These are phyloP conservation scores for Ameiurus melas DNA, from an alignment of 2,113 vertebrate species.

Conservation along the genomic window DNA sequence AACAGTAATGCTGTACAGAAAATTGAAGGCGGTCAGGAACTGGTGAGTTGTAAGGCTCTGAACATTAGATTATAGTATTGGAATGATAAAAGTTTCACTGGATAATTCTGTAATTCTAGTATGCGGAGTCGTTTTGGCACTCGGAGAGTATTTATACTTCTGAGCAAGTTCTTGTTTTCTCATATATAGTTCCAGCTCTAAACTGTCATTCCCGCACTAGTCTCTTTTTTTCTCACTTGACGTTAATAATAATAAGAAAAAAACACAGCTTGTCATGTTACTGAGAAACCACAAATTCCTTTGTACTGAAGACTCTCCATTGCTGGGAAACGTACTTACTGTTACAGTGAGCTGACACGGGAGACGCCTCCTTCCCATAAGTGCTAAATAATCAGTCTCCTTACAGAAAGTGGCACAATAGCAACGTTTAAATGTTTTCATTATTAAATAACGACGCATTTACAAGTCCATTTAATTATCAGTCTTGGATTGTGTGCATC, in stretches of 20 bases:
- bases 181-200: not conserved
- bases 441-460: not conserved
- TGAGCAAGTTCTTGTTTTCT: not conserved
- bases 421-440: not conserved
- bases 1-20: slow-evolving; percentile 76
- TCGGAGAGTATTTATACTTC: not conserved
- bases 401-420: not conserved
- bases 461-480: not conserved
- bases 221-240: not conserved
- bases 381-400: not conserved
- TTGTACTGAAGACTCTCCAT: not conserved
- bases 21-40: slow-evolving; percentile 58
- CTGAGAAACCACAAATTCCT: not conserved
- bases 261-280: not conserved
- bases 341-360: not conserved
- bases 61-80: not conserved
- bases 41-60: slow-evolving; percentile 49
- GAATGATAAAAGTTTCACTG: not conserved
- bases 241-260: not conserved
- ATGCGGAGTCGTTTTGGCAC: not conserved
- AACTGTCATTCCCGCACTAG: not conserved
- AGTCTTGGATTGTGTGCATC: not conserved
- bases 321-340: not conserved
- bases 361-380: not conserved
- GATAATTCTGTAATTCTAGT: not conserved